These are phyloP conservation scores for Setipinna tenuifilis DNA, from an alignment of 2,797 vertebrate genomes.

Conservation along the genomic window DNA sequence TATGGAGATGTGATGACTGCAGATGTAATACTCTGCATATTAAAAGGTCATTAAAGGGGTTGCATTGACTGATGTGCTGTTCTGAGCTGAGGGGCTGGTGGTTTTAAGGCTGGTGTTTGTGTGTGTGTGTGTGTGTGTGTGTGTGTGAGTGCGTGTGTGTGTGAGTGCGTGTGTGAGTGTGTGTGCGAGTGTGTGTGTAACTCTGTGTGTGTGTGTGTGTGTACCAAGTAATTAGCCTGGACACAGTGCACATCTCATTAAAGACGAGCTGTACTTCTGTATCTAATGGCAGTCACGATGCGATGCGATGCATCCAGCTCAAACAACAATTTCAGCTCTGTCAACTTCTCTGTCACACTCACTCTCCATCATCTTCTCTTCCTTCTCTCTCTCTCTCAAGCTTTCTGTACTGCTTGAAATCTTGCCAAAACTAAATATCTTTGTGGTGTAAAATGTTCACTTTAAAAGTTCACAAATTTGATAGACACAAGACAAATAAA, in stretches of 20 bases:
- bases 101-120: not conserved
- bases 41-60: not conserved
- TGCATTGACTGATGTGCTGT: not conserved
- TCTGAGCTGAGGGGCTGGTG: not conserved
- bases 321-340: not conserved
- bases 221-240: not conserved
- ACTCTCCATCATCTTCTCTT: no score
- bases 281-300: not conserved
- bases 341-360: no score
- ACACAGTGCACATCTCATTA: not conserved
- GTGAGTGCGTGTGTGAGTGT: not conserved
- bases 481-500: no score
- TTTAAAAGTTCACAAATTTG: not conserved
- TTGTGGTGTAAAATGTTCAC: not conserved
- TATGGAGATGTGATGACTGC: not conserved
- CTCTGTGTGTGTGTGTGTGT: not conserved
- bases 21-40: not conserved
- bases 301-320: not conserved
- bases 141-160: not conserved
- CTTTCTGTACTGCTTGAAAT: not conserved
- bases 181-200: not conserved
- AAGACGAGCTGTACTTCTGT: not conserved
- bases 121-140: conserved; percentile 11
- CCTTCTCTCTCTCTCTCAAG: not conserved
- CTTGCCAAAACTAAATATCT: not conserved